phyloP scores from a whole-genome alignment of 2,888 invertebrate genomes.

The Erebia epiphron region DNA sequence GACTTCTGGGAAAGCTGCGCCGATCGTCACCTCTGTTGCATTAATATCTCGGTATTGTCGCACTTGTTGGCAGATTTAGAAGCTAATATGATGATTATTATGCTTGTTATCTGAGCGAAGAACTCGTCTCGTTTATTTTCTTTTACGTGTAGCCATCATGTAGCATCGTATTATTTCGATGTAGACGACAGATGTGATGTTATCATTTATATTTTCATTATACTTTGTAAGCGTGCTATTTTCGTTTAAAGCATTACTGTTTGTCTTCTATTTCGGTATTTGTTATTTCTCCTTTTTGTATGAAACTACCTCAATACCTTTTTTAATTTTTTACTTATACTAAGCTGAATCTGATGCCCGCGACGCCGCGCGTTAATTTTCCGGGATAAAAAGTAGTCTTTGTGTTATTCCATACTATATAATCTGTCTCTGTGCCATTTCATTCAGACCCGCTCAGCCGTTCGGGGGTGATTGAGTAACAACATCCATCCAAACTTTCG shows the following conservation, averaged over 20 bases:
- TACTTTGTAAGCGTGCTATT: not conserved
- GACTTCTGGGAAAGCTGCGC: slow-evolving; percentile 40
- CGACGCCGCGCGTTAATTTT: too few relatives aligned
- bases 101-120: slow-evolving; percentile 25
- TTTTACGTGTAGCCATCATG: not conserved
- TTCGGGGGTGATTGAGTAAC: too few relatives aligned
- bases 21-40: slow-evolving; percentile 45
- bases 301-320: too few relatives aligned
- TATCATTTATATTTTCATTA: not conserved
- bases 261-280: too few relatives aligned
- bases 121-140: not conserved
- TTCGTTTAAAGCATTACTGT: not conserved
- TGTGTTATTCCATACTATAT: too few relatives aligned
- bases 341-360: too few relatives aligned
- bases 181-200: slow-evolving; percentile 8
- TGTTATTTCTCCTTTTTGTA: too few relatives aligned
- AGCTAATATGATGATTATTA: slow-evolving; percentile 35
- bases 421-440: too few relatives aligned
- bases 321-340: too few relatives aligned
- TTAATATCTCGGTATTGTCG: slow-evolving; percentile 31
- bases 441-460: too few relatives aligned
- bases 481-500: too few relatives aligned
- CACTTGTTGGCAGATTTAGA: slow-evolving; percentile 43
- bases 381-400: too few relatives aligned
- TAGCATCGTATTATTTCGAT: not conserved